A percentile compares a stretch with the other conserved stretches of the same genome.
Conservation (phyloP, 2,113 vertebrate genomes). For the Ptilorrhoa leucosticta region DNA sequence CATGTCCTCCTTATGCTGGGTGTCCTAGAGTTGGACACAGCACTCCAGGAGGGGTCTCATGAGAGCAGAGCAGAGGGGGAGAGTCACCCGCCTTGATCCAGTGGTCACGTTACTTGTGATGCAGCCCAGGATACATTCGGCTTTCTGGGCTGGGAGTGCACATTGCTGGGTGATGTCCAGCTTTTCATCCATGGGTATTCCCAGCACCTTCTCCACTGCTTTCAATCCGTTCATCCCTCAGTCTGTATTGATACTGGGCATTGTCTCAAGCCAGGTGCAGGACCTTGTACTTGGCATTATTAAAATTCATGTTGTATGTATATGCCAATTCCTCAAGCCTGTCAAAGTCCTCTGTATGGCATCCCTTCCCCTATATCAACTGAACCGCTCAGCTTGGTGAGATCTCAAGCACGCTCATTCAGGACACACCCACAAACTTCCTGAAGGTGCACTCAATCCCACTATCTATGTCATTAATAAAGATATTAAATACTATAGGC, state of each 20-base stretch:
- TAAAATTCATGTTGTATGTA: not conserved
- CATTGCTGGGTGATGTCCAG: not conserved
- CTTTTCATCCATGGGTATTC: not conserved
- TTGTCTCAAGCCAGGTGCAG: not conserved
- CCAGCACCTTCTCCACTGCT: not conserved
- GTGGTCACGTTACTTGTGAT: rapidly evolving
- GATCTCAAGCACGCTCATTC: no score
- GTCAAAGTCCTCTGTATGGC: not conserved
- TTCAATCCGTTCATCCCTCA: not conserved
- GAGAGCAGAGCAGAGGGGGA: not conserved
- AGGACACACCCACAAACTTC: not conserved
- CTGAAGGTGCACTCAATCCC: not conserved
- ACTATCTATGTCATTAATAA: not conserved
- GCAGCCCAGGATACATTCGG: not conserved
- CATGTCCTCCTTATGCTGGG: no score
- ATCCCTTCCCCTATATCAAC: rapidly evolving
- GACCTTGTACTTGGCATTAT: not conserved
- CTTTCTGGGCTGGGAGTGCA: not conserved
- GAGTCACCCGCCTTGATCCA: not conserved
- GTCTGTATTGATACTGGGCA: not conserved
- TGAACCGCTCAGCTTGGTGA: not conserved
- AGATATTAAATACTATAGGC: not conserved
- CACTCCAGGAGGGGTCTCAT: not conserved
- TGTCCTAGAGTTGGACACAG: not conserved
- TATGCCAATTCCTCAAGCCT: not conserved